Base-by-base conservation (phyloP, 2,797 vertebrate species). In the Hybognathus amarus region DNA sequence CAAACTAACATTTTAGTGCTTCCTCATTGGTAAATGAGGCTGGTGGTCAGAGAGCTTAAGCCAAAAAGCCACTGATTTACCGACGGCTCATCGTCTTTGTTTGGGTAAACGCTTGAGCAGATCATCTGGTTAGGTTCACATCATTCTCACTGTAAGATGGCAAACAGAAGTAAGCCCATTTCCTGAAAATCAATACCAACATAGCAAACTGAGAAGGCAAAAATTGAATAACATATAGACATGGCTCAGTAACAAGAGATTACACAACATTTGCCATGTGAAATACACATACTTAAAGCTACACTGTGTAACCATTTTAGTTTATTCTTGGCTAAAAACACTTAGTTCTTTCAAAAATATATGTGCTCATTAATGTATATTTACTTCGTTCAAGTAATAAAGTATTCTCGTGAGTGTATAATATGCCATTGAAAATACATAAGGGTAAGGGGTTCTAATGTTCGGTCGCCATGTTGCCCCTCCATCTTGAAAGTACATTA, bases 141-240 rank as follows among this genome's bases (percentile, higher is more conserved):
- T 83, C 82, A 82, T 86, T 85, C 87, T 84, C 63, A 85, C 11
- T 56, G 77, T 71, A 77, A 88, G 80, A 89, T 90, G 90, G 88
- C 88, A 88, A 87, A 82, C 85, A 71, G 73, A 86, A 47, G 38
- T 81, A 90, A 84, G 86, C 74, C 56, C 47, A 83, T 87, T 89
- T 90, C 85, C 86, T 89, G 85, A 90, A 91, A 90, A 91, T 85
- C 54, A 87, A 87, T 89, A 87, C 74, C 75, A 82, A 78, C 4
- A 83, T 50, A n/a, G 87, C 74, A 90, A 89, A 87, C 85, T 0
- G 54, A 69, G 54, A 89, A 71, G 13, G 42, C 22, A 24, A 63
- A 10, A 71, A 47, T 22, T 6, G 15, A 63, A 71, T n/a, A 63
- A 76, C 47, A 67, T 66, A 59, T 33, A 82, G 24, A 68, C 38